Base-by-base conservation (phyloP, 2,888 invertebrate genomes). In the Eristalis arbustorum region DNA sequence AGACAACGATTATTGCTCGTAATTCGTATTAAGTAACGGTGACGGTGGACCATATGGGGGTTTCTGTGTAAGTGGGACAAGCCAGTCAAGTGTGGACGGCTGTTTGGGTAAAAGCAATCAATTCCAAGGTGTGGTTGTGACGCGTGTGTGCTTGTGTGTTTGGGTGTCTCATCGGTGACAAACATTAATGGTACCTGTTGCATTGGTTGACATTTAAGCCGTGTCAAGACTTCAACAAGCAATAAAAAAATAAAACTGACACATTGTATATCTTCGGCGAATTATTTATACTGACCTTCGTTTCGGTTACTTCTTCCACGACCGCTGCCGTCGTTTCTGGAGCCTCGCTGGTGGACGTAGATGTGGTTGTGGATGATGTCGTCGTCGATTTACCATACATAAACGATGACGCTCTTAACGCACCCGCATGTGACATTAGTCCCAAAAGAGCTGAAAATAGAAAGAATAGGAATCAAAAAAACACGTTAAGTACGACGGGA, bases 331-430 rank as follows among this genome's bases (percentile, higher is more conserved):
- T 88, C 42, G 89, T 72, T 66, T 79, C 78, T 37, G 78, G 72
- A 72, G 49, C 90, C 79, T 90, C 90, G 25, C 93, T 92, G 3
- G 94, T 25, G 59, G 59, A 94, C 18, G 94, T 94, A n/a, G 93
- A 93, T 68, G 93, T 93, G 28, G 93, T 94, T 25, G 94, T 93
- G 31, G 94, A 93, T 62, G 90, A 90, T 73, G 91, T 88, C 81
- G 91, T 90, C 75, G 90, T 89, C 88, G 91, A 88, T 74, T 91
- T 95, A 31, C 94, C 92, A 91, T 94, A 94, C 91, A 95, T 94
- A 80, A 96, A 93, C 0, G 95, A 94, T 14, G 95, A 88, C 6
- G 95, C 95, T 88, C 94, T 93, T 57, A 94, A 93, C 34, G 94
- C 94, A 76, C 93, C 92, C 34, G 93, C 92, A 88, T 95, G 94